Evolutionary conservation across 1,140 invertebrate genomes (phyloP), one percentile per base, ranked within the genome.

Genomic region (Neodiprion lecontei): DNA sequence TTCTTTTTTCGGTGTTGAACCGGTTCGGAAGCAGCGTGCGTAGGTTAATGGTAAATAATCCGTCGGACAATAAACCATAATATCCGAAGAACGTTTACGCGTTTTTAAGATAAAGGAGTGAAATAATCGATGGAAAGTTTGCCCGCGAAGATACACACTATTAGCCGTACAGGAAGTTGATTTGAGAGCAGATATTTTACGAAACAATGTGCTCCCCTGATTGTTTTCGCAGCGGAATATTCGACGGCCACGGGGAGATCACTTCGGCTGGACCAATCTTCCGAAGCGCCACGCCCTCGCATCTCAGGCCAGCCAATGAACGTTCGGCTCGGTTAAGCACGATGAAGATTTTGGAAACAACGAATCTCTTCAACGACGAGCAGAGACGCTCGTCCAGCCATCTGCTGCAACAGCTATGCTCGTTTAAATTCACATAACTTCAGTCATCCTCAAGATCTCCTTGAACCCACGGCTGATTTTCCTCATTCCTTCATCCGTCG

Each of bases 211-310:
- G 75, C 74, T 61, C 50, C 67, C 65, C 69, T 72, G 75, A 80
- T 84, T 85, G 79, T 84, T 84, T 86, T 79, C 74, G 69, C 78
- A 85, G 79, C 79, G 5, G 28, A 2, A 40, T 40, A 81, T 78
- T 72, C 74, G 50, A 70, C 53, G 53, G 53, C 53, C 9, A 17
- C 53, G 53, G n/a, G 11, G 78, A 79, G 77, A 79, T 79, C 68
- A 76, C 76, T 74, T 73, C 74, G 65, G 72, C 50, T 48, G 40
- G 75, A 79, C 79, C 80, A 80, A 82, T 85, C 76, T 80, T 80
- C 65, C 5, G 53, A 23, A n/a, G 69, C 74, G 81, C 74, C 77
- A 82, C 82, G 83, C 84, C 86, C 82, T 80, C 81, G 72, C 21
- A 73, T 71, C 75, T 73, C 74, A 73, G 65, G 53, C 69, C 73